phyloP scores from a whole-genome alignment of 1,140 invertebrate species.

The Amphibalanus amphitrite region DNA sequence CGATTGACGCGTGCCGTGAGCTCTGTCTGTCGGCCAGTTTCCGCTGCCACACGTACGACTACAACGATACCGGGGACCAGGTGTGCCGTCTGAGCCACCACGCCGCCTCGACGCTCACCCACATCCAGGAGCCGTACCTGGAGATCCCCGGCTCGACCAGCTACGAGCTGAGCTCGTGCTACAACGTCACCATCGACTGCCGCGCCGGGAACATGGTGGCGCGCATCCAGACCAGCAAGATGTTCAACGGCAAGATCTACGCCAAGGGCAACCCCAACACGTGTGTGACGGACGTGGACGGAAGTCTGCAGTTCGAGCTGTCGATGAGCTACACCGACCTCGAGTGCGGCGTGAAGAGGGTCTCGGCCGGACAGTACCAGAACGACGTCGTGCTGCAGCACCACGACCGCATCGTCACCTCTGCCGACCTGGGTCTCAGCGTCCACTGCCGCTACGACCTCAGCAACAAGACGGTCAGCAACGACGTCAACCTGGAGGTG shows the following conservation, averaged over 20 bases:
- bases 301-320: slow-evolving; percentile 27
- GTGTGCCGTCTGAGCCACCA: slow-evolving; percentile 36
- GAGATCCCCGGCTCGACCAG: slow-evolving; percentile 35
- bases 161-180: slow-evolving; percentile 81
- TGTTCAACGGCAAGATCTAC: slow-evolving; percentile 37
- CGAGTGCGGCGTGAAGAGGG: slow-evolving; percentile 28
- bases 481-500: slow-evolving; percentile 28
- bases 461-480: slow-evolving; percentile 31
- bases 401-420: slow-evolving; percentile 37
- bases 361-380: slow-evolving; percentile 26
- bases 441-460: slow-evolving; percentile 35
- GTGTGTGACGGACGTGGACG: slow-evolving; percentile 30
- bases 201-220: slow-evolving; percentile 33
- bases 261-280: slow-evolving; percentile 32
- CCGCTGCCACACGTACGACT: slow-evolving; percentile 35
- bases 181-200: slow-evolving; percentile 85
- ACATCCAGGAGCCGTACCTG: slow-evolving; percentile 33
- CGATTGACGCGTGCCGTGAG: slow-evolving; percentile 30
- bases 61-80: slow-evolving; percentile 27
- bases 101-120: slow-evolving; percentile 28
- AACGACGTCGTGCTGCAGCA: slow-evolving; percentile 30
- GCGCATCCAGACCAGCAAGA: slow-evolving; percentile 30
- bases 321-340: slow-evolving; percentile 28
- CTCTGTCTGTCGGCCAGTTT: slow-evolving; percentile 29
- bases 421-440: slow-evolving; percentile 34